phyloP scores from a whole-genome alignment of 2,113 vertebrate genomes.

The Parus major region DNA sequence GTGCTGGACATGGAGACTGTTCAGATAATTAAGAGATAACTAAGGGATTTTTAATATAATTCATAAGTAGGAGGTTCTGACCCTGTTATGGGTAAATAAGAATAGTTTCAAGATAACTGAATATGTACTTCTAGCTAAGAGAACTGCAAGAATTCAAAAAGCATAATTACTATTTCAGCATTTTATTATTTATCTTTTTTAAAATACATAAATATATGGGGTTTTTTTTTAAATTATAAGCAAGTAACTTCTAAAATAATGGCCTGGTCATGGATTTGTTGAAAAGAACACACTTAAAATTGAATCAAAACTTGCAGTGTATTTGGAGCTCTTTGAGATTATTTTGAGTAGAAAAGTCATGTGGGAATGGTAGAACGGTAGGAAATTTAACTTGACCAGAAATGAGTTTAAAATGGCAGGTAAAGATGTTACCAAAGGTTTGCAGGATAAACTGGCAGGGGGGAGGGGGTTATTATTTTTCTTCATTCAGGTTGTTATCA shows the following conservation, averaged over 20 bases:
- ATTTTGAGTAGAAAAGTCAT: background rate
- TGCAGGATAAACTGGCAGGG: background rate
- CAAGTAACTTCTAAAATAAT: background rate
- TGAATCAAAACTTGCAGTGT: background rate
- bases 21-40: slow-evolving; percentile 31
- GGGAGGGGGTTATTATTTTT: background rate
- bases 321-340: background rate
- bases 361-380: too few species aligned
- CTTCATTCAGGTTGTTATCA: background rate
- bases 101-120: background rate
- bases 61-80: background rate
- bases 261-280: background rate
- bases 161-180: background rate
- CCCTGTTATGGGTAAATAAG: background rate
- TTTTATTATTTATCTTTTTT: background rate
- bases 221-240: background rate
- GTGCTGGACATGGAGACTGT: slow-evolving; percentile 8
- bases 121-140: background rate
- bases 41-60: slow-evolving; percentile 8
- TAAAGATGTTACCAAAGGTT: background rate
- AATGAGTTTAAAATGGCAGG: background rate
- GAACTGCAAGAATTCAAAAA: background rate
- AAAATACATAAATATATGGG: background rate
- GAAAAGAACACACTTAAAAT: background rate
- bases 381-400: background rate